Base-by-base conservation (phyloP, 2,797 vertebrate genomes). In the Dromococcyx pavoninus region DNA sequence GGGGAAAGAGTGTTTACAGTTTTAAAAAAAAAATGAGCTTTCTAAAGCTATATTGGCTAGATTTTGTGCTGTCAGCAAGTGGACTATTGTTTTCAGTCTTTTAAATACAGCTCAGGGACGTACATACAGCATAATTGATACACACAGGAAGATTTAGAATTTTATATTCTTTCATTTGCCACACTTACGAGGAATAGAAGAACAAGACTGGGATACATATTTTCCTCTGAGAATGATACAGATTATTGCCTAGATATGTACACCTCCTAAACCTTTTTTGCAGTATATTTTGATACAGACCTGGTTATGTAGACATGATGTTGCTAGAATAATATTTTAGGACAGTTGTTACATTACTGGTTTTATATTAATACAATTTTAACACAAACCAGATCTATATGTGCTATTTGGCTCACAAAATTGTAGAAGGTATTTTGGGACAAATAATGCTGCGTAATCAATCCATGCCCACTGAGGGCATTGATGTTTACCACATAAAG, bases 31-130 rank as follows among this genome's bases (percentile, higher is more conserved):
- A 1, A 39, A 73, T 89, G 86, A 50, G 94, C 78, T 94, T 97
- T 97, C 93, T 95, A 87, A 96, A 93, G 67, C 81, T 94, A 17
- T 78, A 82, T 91, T 96, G 94, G 86, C 72, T 95, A 95, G 91
- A 94, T 96, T 97, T 96, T 97, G 85, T 95, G 69, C 53, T 97
- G 94, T 97, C 97, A 98, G 95, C 96, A 97, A 96, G 65, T 89
- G 91, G 83, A 97, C 96, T 95, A 96, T 93, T 97, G 89, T 95
- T 97, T 98, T 97, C 81, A 76, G 80, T 96, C 84, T 97, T 97
- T 95, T 97, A 97, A 97, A 94, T 97, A 93, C 77, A 96, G 62
- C 86, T 97, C 58, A 82, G 94, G 93, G 94, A 95, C 78, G 95
- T 96, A 85, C 1, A 4, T 92, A 70, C 64, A 87, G 88, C 89